phyloP scores from a whole-genome alignment of 2,888 invertebrate species.

The Stomorhina lunata region DNA sequence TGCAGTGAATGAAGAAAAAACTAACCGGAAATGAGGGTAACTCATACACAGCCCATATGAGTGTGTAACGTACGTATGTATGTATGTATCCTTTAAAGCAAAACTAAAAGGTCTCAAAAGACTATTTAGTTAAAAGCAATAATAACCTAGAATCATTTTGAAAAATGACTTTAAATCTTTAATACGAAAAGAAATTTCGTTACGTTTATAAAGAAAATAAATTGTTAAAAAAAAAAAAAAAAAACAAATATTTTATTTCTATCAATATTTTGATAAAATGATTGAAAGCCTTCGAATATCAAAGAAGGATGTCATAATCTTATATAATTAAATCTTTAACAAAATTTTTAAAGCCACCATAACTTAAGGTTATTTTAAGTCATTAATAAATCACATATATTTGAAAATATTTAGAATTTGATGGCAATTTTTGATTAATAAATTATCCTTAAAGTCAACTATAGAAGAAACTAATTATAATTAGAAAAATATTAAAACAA shows the following conservation, averaged over 20 bases:
- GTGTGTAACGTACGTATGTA: background rate
- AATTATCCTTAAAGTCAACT: no score
- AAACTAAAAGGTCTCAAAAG: conserved; percentile 52
- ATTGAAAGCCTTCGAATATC: conserved; percentile 61
- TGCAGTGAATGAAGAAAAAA: background rate
- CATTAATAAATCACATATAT: conserved; percentile 16
- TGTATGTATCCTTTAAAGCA: background rate
- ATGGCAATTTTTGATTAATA: conserved; percentile 53
- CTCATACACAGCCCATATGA: background rate
- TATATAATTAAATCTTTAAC: no score
- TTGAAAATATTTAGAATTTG: conserved; percentile 18
- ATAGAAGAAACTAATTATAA: no score
- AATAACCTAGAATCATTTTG: conserved; percentile 27
- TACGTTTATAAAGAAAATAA: conserved; percentile 6
- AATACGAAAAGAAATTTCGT: conserved; percentile 39
- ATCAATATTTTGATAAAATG: conserved; percentile 30
- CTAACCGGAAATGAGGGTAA: conserved; percentile 46
- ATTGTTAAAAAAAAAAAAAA: background rate
- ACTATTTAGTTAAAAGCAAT: conserved; percentile 44
- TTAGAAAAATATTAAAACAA: no score
- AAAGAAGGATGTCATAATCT: conserved; percentile 63
- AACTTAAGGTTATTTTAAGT: background rate
- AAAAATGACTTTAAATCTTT: conserved; percentile 60
- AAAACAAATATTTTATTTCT: conserved; percentile 6
- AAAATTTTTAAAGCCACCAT: conserved; percentile 23